Conservation (phyloP, 2,888 invertebrate species). For the Amiota communis region DNA sequence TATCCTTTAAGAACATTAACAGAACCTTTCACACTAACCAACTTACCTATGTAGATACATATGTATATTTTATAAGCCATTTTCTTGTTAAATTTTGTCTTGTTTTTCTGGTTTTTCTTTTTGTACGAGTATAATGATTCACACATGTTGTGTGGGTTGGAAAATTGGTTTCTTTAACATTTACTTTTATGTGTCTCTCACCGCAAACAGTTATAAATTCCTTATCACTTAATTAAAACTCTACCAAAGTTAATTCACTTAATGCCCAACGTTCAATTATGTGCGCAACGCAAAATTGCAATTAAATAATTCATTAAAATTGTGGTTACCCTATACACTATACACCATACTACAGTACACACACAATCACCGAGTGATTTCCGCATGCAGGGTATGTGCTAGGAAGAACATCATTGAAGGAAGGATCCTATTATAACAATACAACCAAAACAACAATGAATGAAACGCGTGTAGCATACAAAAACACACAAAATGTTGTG, state of each 20-base stretch:
- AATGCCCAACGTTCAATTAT: conserved; percentile 39
- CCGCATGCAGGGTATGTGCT: too few species aligned
- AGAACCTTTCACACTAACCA: conserved; percentile 31
- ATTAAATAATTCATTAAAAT: conserved; percentile 61
- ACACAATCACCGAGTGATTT: too few species aligned
- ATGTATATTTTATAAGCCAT: background rate
- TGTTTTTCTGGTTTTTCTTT: background rate
- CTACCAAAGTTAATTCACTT: conserved; percentile 58
- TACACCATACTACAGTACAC: too few species aligned
- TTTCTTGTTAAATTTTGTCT: background rate
- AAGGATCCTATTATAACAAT: too few species aligned
- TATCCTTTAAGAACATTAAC: background rate
- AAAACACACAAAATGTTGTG: background rate
- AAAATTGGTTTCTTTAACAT: background rate
- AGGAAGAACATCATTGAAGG: too few species aligned
- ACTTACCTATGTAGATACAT: too few species aligned
- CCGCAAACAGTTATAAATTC: conserved; percentile 35
- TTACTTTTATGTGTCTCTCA: background rate
- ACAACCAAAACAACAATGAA: conserved; percentile 20
- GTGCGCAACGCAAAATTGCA: conserved; percentile 50
- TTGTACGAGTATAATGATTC: background rate
- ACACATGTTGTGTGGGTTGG: background rate
- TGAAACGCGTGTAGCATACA: background rate
- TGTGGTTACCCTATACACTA: conserved; percentile 32
- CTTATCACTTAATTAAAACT: conserved; percentile 56